phyloP scores from a whole-genome alignment of 2,888 invertebrate species.

The Meliscaeva auricollis region DNA sequence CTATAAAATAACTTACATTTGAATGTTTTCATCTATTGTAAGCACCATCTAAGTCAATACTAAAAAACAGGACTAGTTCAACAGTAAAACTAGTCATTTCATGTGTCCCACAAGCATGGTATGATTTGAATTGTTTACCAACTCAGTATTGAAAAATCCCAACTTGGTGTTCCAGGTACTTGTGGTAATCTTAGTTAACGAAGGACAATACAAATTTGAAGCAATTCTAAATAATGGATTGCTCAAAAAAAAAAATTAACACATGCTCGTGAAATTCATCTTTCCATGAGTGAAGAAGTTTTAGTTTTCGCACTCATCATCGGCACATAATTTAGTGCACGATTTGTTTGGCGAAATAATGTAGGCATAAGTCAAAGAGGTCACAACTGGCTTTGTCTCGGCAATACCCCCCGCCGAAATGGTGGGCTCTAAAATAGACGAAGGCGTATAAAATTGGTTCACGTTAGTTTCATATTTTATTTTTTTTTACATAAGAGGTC shows the following conservation, averaged over 20 bases:
- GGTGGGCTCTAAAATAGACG: neutral
- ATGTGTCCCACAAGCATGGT: no score
- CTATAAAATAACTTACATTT: no score
- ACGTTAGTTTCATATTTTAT: neutral
- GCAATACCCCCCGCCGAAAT: neutral
- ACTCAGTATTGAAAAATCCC: no score
- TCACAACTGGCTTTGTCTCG: neutral
- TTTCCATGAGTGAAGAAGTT: conserved; percentile 45
- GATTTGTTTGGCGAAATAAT: conserved; percentile 7
- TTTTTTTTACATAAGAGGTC: conserved; percentile 33
- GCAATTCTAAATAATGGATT: neutral
- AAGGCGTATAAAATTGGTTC: conserved; percentile 52
- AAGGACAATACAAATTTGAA: no score
- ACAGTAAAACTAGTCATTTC: no score
- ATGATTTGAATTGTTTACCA: no score
- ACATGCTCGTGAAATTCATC: conserved; percentile 10
- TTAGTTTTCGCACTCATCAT: conserved; percentile 53
- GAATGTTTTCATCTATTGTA: no score
- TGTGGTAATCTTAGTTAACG: no score
- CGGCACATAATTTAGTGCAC: conserved; percentile 61
- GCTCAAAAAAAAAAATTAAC: neutral
- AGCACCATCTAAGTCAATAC: no score
- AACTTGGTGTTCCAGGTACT: no score
- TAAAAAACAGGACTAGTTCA: no score
- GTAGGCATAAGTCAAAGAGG: conserved; percentile 2